A percentile compares a stretch with the other conserved stretches of the same genome.
Evolutionary conservation across 2,797 vertebrate species (phyloP).

Genomic region (Mormyrus proboscirostris): DNA sequence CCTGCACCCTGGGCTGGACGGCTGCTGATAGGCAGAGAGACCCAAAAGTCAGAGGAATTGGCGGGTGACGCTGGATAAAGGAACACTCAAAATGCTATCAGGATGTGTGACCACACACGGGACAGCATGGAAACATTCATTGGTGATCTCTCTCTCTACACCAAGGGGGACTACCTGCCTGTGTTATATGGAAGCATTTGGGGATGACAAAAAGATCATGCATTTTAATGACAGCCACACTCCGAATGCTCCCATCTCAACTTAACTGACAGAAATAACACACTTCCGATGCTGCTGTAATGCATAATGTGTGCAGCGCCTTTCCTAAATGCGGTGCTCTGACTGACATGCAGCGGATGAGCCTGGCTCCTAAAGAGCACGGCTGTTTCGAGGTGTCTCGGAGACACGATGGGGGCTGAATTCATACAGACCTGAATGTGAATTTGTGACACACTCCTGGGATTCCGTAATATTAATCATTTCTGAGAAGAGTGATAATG

Average conservation of each 20-base stretch:
- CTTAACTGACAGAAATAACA: not conserved
- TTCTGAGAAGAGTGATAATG: not conserved
- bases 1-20: slow-evolving; percentile 61
- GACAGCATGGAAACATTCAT: not conserved
- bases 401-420: not conserved
- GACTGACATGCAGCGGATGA: not conserved
- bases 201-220: not conserved
- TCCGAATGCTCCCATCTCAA: not conserved
- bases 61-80: not conserved
- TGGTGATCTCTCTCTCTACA: not conserved
- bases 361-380: not conserved
- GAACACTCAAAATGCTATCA: not conserved
- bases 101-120: not conserved
- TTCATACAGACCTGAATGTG: not conserved
- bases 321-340: not conserved
- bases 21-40: slow-evolving; percentile 49
- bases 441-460: not conserved
- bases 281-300: not conserved
- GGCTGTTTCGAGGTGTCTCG: not conserved
- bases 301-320: not conserved
- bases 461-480: not conserved
- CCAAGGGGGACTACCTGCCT: not conserved
- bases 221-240: not conserved
- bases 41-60: slow-evolving; percentile 36
- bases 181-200: not conserved